Evolutionary conservation across 2,113 vertebrate genomes (phyloP).

Genomic region (Brachionichthys hirsutus): DNA sequence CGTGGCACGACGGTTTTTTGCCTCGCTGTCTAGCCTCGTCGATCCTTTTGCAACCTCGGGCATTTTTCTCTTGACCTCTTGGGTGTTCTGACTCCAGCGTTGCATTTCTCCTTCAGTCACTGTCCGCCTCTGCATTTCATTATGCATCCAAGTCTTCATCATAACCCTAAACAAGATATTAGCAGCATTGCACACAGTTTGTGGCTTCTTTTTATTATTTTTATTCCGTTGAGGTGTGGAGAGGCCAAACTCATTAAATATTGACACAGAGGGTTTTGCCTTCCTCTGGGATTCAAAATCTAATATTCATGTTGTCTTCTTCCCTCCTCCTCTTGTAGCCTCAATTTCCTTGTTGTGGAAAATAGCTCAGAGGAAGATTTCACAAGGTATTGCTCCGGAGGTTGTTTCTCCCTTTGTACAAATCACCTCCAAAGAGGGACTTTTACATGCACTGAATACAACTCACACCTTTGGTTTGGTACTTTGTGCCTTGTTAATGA

Average conservation of each 20-base stretch:
- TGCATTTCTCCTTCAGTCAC: too few relatives aligned
- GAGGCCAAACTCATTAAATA: conserved; percentile 52
- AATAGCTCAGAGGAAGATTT: conserved; percentile 49
- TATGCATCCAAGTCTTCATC: too few relatives aligned
- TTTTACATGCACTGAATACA: background rate
- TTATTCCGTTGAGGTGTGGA: background rate
- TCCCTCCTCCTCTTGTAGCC: conserved; percentile 29
- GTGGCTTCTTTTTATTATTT: too few relatives aligned
- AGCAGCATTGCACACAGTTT: too few relatives aligned
- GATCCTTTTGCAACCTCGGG: too few relatives aligned
- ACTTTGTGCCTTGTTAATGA: background rate
- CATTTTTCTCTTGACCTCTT: too few relatives aligned
- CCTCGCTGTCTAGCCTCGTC: too few relatives aligned
- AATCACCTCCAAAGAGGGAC: background rate
- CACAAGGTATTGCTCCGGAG: conserved; percentile 4
- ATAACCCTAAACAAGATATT: too few relatives aligned
- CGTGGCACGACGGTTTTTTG: too few relatives aligned
- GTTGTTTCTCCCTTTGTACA: background rate
- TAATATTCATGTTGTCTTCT: conserved; percentile 62
- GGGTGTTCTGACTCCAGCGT: too few relatives aligned
- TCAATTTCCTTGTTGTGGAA: conserved; percentile 37
- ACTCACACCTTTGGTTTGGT: background rate
- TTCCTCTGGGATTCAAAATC: conserved; percentile 46
- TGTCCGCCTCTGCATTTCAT: too few relatives aligned
- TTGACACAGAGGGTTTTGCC: conserved; percentile 44